These are phyloP conservation scores for Mus spicilegus DNA, from an alignment of 2,113 vertebrate genomes.

Conservation along the genomic window DNA sequence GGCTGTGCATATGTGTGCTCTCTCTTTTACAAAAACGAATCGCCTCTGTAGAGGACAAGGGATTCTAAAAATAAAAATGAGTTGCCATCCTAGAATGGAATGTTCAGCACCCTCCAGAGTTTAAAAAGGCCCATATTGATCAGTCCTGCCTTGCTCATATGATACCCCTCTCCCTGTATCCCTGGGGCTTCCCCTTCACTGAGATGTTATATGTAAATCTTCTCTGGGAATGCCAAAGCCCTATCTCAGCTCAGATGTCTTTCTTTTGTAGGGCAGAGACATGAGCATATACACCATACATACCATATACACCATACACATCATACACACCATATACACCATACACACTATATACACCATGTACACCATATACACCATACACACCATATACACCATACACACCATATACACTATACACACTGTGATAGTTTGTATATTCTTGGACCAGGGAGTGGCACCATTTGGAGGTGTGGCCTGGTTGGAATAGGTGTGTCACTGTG, in stretches of 20 bases:
- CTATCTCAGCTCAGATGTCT: background rate
- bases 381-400: no score
- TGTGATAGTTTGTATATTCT: no score
- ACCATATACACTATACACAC: no score
- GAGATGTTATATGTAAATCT: background rate
- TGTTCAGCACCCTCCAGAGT: background rate
- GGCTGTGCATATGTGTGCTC: background rate
- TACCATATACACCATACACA: slow-evolving; percentile 42
- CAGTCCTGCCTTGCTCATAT: background rate
- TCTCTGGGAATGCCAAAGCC: background rate
- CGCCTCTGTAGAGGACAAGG: background rate
- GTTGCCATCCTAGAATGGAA: background rate
- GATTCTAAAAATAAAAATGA: background rate
- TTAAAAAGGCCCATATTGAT: background rate
- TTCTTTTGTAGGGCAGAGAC: background rate
- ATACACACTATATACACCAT: no score
- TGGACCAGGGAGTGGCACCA: no score
- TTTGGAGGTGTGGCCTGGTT: no score
- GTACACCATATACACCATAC: no score
- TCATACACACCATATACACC: no score
- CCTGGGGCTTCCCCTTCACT: background rate
- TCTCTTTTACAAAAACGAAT: slow-evolving; percentile 37
- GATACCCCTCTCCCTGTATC: background rate
- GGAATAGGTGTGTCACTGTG: no score
- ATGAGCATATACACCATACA: no score